Conservation (phyloP, 2,113 vertebrate species). For the Lasiurus cinereus region DNA sequence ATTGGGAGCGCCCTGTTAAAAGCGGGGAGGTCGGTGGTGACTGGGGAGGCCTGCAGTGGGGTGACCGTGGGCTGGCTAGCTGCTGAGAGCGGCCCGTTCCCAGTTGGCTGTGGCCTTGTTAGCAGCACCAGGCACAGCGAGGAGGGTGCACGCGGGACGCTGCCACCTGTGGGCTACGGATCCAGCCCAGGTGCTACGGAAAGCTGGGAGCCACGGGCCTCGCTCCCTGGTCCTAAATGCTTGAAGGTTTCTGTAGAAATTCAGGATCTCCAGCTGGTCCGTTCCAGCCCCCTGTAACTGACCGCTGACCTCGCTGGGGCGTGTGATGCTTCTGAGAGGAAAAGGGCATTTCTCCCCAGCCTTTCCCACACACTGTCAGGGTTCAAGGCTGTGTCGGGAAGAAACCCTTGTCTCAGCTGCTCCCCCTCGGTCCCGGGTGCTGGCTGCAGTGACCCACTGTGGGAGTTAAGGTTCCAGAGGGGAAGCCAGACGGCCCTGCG, state of each 20-base stretch:
- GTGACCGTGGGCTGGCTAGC: background rate
- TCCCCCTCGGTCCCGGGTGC: background rate
- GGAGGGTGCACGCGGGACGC: background rate
- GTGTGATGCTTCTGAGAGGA: too few species aligned
- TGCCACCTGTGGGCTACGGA: background rate
- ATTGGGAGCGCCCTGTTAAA: background rate
- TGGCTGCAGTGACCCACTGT: background rate
- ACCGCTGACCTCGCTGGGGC: background rate
- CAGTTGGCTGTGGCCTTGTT: background rate
- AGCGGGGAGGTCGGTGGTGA: background rate
- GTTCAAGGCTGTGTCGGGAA: background rate
- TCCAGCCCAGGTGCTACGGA: too few species aligned
- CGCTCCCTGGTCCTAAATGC: background rate
- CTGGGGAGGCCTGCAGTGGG: background rate
- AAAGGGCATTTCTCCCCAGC: background rate
- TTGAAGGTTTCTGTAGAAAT: background rate
- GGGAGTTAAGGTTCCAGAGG: background rate
- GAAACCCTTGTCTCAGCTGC: background rate
- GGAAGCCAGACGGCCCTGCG: background rate
- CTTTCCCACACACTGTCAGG: background rate
- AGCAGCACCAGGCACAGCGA: background rate
- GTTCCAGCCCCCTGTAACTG: background rate
- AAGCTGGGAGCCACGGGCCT: background rate
- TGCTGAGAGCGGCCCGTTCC: rapidly evolving
- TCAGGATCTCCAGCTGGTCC: background rate